Base-by-base conservation (phyloP, 2,888 invertebrate genomes). In the Antheraea yamamai region DNA sequence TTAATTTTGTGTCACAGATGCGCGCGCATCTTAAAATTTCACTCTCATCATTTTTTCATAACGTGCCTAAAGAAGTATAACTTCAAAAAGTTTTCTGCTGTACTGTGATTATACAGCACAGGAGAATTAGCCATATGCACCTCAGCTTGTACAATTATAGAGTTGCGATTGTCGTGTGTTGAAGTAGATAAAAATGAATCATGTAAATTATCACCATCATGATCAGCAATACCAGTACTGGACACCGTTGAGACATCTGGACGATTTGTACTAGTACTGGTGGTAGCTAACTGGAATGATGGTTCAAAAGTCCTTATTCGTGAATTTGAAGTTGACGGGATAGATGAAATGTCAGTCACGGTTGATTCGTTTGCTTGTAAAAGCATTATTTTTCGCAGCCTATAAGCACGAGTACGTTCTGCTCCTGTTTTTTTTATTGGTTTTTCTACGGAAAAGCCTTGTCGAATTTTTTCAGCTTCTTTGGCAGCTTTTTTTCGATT, bases 241-340 rank as follows among this genome's bases (percentile, higher is more conserved):
- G 76, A 75, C 76, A 76, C 74, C 74, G 77, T 75, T 75, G 77
- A 77, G 77, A 77, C 74, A 75, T 77, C 77, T 75, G 74, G 75
- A 55, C 75, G 77, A 76, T 76, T 74, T 76, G 73, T 78, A 76
- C 73, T 76, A 75, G 74, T 73, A 78, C 78, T 77, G 76, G 74
- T 77, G 76, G 76, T 75, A 75, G 75, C 75, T 77, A 78, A 77
- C 77, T 75, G 77, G 77, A 77, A 77, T 76, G 78, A 77, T 76
- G 79, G 77, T 74, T 73, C 79, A 77, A 76, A 76, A 77, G 75
- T 79, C 74, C 75, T 77, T 77, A 77, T 77, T 77, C 74, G 76
- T 77, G 77, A 76, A 77, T 74, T 77, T 77, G 77, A 79, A 76
- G 77, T 76, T 79, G 79, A 76, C 76, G 77, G 76, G 74, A 74